Percentiles rank a stretch among this genome's conserved stretches.
Evolutionary conservation across 2,888 invertebrate genomes (phyloP).

Genomic region (Eudemis profundana): DNA sequence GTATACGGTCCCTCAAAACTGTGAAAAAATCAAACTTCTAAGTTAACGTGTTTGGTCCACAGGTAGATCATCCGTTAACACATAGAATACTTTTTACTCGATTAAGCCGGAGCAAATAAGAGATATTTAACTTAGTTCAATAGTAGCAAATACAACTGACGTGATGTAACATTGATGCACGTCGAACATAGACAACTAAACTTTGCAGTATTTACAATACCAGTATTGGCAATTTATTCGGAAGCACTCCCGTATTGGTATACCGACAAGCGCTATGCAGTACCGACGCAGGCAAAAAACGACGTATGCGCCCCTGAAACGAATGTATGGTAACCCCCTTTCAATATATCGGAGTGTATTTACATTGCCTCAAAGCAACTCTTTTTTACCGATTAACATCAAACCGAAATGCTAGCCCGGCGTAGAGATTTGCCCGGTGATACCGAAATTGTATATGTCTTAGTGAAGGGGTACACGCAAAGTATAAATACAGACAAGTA

Average conservation of each 20-base stretch:
- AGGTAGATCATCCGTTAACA: no score
- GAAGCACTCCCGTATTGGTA: background rate
- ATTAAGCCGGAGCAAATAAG: no score
- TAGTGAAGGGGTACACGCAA: no score
- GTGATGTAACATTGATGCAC: no score
- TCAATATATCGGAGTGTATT: background rate
- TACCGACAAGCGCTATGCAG: background rate
- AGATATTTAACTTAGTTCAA: no score
- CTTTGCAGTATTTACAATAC: background rate
- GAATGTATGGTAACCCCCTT: background rate
- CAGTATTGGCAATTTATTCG: background rate
- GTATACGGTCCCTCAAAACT: no score
- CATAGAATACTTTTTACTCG: no score
- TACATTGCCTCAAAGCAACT: conserved; percentile 8
- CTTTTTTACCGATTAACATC: conserved; percentile 7
- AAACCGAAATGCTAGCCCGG: conserved; percentile 4
- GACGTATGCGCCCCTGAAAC: background rate
- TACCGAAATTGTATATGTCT: background rate
- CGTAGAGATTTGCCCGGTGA: background rate
- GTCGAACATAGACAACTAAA: background rate
- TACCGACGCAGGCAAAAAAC: background rate
- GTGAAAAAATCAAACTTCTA: no score
- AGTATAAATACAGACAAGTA: no score
- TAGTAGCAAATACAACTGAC: no score
- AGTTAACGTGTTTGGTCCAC: no score